A percentile compares a stretch with the other conserved stretches of the same genome.
Conservation (phyloP, 2,797 vertebrate genomes). For the Pempheris klunzingeri region DNA sequence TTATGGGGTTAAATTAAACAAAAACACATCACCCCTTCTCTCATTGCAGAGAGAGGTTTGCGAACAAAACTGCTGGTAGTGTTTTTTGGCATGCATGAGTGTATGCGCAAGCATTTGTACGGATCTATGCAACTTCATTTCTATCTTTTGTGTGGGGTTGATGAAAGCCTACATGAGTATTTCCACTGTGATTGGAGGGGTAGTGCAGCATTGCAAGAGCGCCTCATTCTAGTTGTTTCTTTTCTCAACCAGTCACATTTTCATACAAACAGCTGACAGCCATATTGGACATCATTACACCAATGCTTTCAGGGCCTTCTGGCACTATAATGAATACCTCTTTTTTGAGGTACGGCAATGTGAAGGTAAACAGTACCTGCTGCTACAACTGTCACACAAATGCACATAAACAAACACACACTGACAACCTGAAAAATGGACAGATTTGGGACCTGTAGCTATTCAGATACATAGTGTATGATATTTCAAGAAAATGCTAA, state of each 20-base stretch:
- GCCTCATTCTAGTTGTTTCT: conserved; percentile 48
- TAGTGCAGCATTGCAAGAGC: conserved; percentile 50
- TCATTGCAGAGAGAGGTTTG: not conserved
- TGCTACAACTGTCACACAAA: conserved; percentile 57
- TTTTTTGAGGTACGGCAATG: conserved; percentile 52
- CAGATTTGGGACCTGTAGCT: conserved; percentile 53
- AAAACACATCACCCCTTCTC: too few relatives aligned
- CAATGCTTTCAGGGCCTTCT: conserved; percentile 57
- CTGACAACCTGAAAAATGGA: conserved; percentile 52
- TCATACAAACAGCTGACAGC: conserved; percentile 66
- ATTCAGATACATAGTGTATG: conserved; percentile 11
- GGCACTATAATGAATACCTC: conserved; percentile 63
- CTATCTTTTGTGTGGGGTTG: conserved; percentile 24
- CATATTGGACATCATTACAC: conserved; percentile 69
- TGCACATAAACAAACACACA: conserved; percentile 29
- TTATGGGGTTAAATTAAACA: not conserved
- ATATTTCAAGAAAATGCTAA: conserved; percentile 62
- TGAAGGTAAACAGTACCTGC: conserved; percentile 65
- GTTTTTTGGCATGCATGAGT: not conserved
- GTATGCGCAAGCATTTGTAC: not conserved
- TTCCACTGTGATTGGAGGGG: conserved; percentile 54
- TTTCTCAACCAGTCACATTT: conserved; percentile 65
- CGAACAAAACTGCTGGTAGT: not conserved
- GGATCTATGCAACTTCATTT: conserved; percentile 17
- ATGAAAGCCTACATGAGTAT: conserved; percentile 27